Percentiles rank a stretch among this genome's conserved stretches.
Conservation (phyloP, 1,140 invertebrate species). For the Tetragonula clypearis region DNA sequence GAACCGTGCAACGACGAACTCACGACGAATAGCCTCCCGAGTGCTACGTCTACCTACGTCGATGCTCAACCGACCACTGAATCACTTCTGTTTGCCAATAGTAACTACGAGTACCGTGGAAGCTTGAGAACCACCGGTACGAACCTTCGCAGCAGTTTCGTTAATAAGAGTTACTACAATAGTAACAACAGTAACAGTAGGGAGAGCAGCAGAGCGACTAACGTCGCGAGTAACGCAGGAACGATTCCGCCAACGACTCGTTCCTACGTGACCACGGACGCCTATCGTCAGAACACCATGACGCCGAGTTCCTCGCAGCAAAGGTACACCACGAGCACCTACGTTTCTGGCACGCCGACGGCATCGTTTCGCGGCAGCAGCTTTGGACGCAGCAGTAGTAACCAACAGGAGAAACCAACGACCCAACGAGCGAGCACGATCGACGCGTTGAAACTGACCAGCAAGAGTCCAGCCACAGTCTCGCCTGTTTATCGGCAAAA, state of each 20-base stretch:
- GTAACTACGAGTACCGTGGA: constrained; percentile 39
- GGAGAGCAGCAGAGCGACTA: neutral
- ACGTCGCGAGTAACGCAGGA: neutral
- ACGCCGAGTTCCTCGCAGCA: constrained; percentile 4
- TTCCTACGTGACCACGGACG: constrained; percentile 49
- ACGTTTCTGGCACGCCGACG: neutral
- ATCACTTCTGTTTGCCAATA: constrained; percentile 11
- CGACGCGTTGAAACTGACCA: constrained; percentile 28
- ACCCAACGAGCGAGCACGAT: neutral
- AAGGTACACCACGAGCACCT: neutral
- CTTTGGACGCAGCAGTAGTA: neutral
- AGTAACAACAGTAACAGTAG: constrained; percentile 9
- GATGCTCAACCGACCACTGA: constrained; percentile 31
- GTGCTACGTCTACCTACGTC: neutral
- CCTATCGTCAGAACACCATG: constrained; percentile 41
- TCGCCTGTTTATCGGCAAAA: constrained; percentile 69
- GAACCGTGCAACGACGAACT: constrained; percentile 39
- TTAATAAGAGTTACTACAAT: constrained; percentile 26
- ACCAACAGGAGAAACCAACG: neutral
- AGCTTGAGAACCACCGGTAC: constrained; percentile 28
- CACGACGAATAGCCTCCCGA: neutral
- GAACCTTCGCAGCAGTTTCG: constrained; percentile 24
- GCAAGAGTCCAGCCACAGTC: constrained; percentile 48
- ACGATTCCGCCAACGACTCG: constrained; percentile 28
- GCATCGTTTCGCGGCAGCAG: neutral